Conservation (phyloP, 1,140 invertebrate species). For the Calycopis cecrops region DNA sequence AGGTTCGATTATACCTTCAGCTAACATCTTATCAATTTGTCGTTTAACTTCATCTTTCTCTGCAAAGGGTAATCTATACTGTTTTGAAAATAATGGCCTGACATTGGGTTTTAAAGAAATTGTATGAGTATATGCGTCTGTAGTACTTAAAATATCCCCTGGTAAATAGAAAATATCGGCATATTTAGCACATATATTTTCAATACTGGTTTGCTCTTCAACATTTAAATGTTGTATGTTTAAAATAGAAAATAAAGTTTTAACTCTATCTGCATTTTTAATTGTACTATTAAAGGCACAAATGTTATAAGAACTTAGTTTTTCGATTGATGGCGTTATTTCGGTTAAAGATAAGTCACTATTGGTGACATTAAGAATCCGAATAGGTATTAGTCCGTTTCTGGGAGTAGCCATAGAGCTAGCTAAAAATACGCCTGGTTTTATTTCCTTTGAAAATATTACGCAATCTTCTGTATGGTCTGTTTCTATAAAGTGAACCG, state of each 20-base stretch:
- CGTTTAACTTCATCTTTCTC: slow-evolving; percentile 21
- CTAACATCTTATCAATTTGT: slow-evolving; percentile 22
- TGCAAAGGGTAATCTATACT: slow-evolving; percentile 19
- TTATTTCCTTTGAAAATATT: slow-evolving; percentile 18
- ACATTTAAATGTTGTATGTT: slow-evolving; percentile 20
- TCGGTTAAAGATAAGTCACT: slow-evolving; percentile 14
- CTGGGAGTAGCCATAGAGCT: slow-evolving; percentile 18
- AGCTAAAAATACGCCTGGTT: slow-evolving; percentile 24
- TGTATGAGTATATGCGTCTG: slow-evolving; percentile 19
- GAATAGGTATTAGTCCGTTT: slow-evolving; percentile 20
- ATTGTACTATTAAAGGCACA: slow-evolving; percentile 21
- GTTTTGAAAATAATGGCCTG: slow-evolving; percentile 19
- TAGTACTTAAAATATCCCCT: slow-evolving; percentile 17
- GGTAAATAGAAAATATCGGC: slow-evolving; percentile 25
- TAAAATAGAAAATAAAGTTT: slow-evolving; percentile 21
- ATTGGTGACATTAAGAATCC: slow-evolving; percentile 23
- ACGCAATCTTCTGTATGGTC: slow-evolving; percentile 21
- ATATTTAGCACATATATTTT: slow-evolving; percentile 27
- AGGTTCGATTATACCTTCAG: slow-evolving; percentile 20
- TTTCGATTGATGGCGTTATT: slow-evolving; percentile 16
- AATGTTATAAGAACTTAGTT: slow-evolving; percentile 20
- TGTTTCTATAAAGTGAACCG: slow-evolving; percentile 13
- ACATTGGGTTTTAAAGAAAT: slow-evolving; percentile 23
- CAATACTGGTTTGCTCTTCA: slow-evolving; percentile 21
- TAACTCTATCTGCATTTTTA: slow-evolving; percentile 23